Conservation (phyloP, 2,113 vertebrate species). For the Syngnathus typhle region DNA sequence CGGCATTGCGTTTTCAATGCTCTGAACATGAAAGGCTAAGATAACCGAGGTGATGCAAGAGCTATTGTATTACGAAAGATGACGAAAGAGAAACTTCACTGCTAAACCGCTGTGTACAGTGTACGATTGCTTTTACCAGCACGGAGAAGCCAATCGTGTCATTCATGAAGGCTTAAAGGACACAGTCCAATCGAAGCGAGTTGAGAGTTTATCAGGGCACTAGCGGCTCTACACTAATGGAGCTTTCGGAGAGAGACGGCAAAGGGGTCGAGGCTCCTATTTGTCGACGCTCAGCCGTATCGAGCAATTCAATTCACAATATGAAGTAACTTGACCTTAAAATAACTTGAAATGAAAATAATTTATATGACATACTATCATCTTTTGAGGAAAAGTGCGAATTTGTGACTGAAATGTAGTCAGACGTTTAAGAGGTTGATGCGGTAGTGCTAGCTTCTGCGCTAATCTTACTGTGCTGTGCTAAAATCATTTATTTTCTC, state of each 20-base stretch:
- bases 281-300: slow-evolving; percentile 50
- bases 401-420: not conserved
- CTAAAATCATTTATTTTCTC: not conserved
- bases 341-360: not conserved
- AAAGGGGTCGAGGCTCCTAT: slow-evolving; percentile 59
- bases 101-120: slow-evolving; percentile 9
- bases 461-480: not conserved
- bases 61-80: slow-evolving; percentile 23
- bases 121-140: slow-evolving; percentile 38
- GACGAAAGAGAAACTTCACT: slow-evolving; percentile 5
- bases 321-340: not conserved
- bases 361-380: not conserved
- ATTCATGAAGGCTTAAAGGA: slow-evolving; percentile 56
- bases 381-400: not conserved
- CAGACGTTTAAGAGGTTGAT: not conserved
- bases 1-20: not conserved
- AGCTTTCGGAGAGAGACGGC: slow-evolving; percentile 59
- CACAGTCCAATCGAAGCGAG: slow-evolving; percentile 51
- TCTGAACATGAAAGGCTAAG: not conserved
- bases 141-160: slow-evolving; percentile 32
- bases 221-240: slow-evolving; percentile 57
- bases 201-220: slow-evolving; percentile 56
- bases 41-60: not conserved
- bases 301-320: not conserved
- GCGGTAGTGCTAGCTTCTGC: too few species aligned